Conservation (phyloP, 2,113 vertebrate species). For the Damaliscus lunatus region DNA sequence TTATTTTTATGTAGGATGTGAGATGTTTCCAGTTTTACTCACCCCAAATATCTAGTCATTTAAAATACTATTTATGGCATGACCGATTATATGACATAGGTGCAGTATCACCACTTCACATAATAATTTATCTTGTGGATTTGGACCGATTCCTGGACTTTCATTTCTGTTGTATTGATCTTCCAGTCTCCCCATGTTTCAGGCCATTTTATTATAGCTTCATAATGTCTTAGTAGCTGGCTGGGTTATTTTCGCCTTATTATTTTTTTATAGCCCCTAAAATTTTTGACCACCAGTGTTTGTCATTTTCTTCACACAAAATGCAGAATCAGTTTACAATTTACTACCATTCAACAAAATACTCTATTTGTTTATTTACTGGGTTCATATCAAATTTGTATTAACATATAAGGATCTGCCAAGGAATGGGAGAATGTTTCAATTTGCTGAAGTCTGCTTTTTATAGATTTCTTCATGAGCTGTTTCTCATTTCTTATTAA, state of each 20-base stretch:
- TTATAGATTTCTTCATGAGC: neutral
- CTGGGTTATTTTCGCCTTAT: neutral
- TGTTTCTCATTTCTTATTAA: neutral
- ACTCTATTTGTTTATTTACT: neutral
- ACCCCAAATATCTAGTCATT: neutral
- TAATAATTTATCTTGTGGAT: neutral
- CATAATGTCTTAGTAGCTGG: neutral
- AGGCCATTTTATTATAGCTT: neutral
- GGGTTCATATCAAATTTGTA: neutral
- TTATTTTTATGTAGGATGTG: neutral
- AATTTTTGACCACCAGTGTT: neutral
- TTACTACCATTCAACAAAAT: neutral
- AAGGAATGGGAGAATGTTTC: neutral
- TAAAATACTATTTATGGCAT: neutral
- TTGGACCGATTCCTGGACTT: neutral
- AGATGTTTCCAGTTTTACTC: neutral
- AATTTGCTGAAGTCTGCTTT: neutral
- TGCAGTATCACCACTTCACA: fast-evolving
- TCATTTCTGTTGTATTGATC: neutral
- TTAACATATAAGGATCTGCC: neutral
- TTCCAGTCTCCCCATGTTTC: neutral
- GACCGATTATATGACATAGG: too few relatives aligned
- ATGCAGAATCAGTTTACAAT: neutral
- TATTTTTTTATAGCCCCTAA: neutral
- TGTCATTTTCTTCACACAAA: neutral